These are phyloP conservation scores for Chlamydotis undulata DNA, from an alignment of 2,113 vertebrate genomes.

Conservation along the genomic window DNA sequence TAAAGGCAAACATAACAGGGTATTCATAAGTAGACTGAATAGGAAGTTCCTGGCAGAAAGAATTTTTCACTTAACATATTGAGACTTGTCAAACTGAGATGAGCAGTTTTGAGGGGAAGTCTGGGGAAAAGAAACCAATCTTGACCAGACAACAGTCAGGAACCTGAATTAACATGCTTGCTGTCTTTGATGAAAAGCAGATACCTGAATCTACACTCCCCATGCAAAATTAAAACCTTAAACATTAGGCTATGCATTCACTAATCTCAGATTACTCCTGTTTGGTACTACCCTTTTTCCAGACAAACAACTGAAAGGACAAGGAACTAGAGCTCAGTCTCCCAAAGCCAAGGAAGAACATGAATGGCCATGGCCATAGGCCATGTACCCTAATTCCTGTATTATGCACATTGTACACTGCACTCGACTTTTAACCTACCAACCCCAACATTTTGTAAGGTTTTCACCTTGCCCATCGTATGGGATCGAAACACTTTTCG, in stretches of 20 bases:
- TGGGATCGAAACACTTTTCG: neutral
- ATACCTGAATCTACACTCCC: neutral
- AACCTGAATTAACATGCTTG: neutral
- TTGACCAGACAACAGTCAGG: accelerated
- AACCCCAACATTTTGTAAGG: neutral
- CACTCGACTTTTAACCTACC: neutral
- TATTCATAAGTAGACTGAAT: neutral
- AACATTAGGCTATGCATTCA: neutral
- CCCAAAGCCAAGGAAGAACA: neutral
- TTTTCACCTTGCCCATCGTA: accelerated
- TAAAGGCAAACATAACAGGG: neutral
- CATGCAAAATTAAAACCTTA: neutral
- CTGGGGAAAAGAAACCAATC: neutral
- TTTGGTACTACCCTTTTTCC: neutral
- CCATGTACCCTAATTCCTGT: neutral
- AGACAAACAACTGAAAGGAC: neutral
- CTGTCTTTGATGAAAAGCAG: neutral
- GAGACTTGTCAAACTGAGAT: neutral
- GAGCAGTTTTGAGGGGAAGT: neutral
- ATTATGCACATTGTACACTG: accelerated
- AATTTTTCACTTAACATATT: neutral
- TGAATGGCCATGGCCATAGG: neutral
- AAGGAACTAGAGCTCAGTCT: neutral
- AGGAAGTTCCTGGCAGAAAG: neutral
- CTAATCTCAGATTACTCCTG: neutral